Evolutionary conservation across 2,113 vertebrate genomes (phyloP).

Genomic region (Tragelaphus imberbis): DNA sequence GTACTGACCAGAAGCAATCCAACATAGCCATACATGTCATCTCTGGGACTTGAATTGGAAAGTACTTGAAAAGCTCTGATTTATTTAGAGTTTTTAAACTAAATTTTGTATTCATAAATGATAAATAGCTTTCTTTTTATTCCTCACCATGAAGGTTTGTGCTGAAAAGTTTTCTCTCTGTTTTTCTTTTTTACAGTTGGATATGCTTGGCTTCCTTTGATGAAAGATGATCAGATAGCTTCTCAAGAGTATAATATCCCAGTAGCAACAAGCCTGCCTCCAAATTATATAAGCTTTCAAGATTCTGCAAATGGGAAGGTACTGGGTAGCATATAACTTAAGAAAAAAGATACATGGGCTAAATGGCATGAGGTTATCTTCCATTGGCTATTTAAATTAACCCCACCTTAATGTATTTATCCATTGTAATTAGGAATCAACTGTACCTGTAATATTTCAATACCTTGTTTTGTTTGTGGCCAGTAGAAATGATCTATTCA

Average conservation of each 20-base stretch:
- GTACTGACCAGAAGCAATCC: slow-evolving; percentile 77
- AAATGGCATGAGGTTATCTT: not conserved
- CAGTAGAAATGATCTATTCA: not conserved
- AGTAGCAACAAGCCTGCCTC: slow-evolving; percentile 89
- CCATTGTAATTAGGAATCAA: not conserved
- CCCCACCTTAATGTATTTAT: not conserved
- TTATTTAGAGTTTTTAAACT: slow-evolving; percentile 7
- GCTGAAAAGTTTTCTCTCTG: not conserved
- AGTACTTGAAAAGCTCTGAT: not conserved
- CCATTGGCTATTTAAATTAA: not conserved
- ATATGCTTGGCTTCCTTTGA: slow-evolving; percentile 93
- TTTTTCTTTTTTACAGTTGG: slow-evolving; percentile 84
- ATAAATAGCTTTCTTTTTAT: slow-evolving; percentile 37
- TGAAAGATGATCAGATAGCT: slow-evolving; percentile 89
- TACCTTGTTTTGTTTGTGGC: not conserved
- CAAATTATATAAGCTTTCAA: slow-evolving; percentile 89
- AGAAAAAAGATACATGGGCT: not conserved
- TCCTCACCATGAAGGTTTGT: not conserved
- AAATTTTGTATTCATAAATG: slow-evolving; percentile 46
- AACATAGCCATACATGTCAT: not conserved
- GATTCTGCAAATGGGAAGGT: slow-evolving; percentile 91
- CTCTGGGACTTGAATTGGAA: not conserved
- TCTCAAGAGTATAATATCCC: slow-evolving; percentile 93
- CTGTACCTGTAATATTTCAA: not conserved
- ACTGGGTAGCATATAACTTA: slow-evolving; percentile 32